A percentile compares a stretch with the other conserved stretches of the same genome.
These are phyloP conservation scores for Formicarius rufipectus DNA, from an alignment of 2,113 vertebrate genomes.

Conservation along the genomic window DNA sequence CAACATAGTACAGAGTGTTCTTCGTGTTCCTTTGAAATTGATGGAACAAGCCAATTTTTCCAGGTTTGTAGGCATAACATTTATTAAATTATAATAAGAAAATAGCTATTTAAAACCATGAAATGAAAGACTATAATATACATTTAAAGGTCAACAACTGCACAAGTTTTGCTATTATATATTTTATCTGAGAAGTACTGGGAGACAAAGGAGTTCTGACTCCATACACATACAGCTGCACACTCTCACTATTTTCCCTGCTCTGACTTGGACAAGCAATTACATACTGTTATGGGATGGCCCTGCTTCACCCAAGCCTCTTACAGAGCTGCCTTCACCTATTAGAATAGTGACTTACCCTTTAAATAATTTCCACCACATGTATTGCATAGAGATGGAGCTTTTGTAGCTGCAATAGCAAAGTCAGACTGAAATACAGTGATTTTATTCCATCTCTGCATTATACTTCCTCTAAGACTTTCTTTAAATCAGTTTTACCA, in stretches of 20 bases:
- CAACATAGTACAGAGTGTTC: slow-evolving; percentile 28
- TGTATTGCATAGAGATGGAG: background rate
- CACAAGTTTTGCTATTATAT: background rate
- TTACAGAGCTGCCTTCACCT: background rate
- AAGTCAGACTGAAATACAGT: background rate
- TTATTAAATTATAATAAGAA: slow-evolving; percentile 64
- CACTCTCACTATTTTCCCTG: accelerated
- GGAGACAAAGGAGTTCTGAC: background rate
- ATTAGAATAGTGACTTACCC: background rate
- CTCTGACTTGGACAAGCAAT: background rate
- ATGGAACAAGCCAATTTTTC: slow-evolving; percentile 58
- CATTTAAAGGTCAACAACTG: slow-evolving; percentile 56
- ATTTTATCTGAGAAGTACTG: background rate
- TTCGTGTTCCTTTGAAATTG: slow-evolving; percentile 60
- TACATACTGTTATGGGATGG: background rate
- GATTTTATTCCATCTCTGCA: background rate
- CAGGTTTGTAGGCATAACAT: slow-evolving; percentile 58
- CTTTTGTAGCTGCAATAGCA: background rate
- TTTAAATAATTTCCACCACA: background rate
- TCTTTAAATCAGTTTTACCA: background rate
- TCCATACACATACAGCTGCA: background rate
- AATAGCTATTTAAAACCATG: slow-evolving; percentile 60
- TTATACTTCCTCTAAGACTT: background rate
- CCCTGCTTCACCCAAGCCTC: background rate
- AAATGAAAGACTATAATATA: slow-evolving; percentile 36